A percentile compares a stretch with the other conserved stretches of the same genome.
These are phyloP conservation scores for Pseudopleuronectes americanus DNA, from an alignment of 2,797 vertebrate species.

Conservation along the genomic window DNA sequence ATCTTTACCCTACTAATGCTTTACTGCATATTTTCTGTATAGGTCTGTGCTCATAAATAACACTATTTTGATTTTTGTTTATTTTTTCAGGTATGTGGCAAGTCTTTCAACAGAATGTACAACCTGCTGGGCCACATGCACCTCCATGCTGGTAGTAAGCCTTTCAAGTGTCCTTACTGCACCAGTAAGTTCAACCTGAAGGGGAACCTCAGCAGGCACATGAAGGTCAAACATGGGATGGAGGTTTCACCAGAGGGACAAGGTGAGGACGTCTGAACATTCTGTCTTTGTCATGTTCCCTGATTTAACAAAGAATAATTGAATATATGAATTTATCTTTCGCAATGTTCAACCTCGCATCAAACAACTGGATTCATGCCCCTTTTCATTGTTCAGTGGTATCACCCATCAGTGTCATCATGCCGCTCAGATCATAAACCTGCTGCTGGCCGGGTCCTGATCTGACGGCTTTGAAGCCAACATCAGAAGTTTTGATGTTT, in stretches of 20 bases:
- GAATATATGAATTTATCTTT: neutral
- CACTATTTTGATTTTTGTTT: neutral
- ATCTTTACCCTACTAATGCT: neutral
- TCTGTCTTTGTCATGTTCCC: neutral
- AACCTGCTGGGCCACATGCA: constrained; percentile 99
- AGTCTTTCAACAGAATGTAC: constrained; percentile 99
- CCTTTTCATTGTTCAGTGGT: too few relatives aligned
- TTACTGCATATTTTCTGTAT: neutral
- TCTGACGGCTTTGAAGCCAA: neutral
- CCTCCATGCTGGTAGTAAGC: constrained; percentile 96
- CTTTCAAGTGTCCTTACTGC: constrained; percentile 99
- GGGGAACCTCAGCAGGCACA: constrained; percentile 98
- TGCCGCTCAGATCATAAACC: neutral
- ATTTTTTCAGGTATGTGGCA: constrained; percentile 91
- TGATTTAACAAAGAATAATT: neutral
- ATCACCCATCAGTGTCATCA: too few relatives aligned
- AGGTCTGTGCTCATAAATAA: neutral
- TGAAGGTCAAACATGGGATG: constrained; percentile 99
- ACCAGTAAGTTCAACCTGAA: constrained; percentile 99
- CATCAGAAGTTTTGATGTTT: neutral
- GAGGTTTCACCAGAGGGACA: constrained; percentile 94
- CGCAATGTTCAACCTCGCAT: neutral
- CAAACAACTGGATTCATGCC: too few relatives aligned
- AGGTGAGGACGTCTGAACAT: constrained; percentile 78
- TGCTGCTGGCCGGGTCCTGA: neutral